phyloP scores from a whole-genome alignment of 1,140 invertebrate species.

The Bathynomus jamesi region DNA sequence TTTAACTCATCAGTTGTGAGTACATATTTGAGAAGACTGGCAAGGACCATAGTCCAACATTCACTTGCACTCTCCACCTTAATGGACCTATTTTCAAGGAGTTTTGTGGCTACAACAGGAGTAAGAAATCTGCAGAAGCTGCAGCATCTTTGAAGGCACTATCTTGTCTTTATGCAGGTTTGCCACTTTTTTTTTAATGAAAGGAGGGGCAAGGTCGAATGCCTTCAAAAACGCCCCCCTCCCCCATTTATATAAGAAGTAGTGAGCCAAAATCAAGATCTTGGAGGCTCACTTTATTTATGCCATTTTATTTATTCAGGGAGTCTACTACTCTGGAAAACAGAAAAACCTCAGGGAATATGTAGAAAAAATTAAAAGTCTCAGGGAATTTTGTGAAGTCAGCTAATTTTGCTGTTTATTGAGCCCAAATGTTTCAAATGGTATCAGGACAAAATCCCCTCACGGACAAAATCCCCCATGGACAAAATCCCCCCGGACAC shows the following conservation, averaged over 20 bases:
- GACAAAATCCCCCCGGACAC: no score
- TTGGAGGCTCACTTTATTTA: neutral
- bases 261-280: neutral
- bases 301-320: neutral
- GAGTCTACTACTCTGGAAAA: neutral
- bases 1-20: no score
- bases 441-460: no score
- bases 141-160: neutral
- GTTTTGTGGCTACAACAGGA: neutral
- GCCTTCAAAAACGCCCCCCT: no score
- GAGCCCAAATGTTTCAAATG: no score
- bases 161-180: neutral
- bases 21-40: no score
- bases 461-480: no score
- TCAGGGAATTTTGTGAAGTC: no score
- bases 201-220: neutral
- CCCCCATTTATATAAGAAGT: neutral
- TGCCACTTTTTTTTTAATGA: neutral
- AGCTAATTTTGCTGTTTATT: no score
- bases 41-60: neutral
- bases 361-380: no score
- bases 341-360: no score
- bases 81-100: neutral
- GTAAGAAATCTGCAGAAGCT: neutral
- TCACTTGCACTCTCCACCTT: neutral